Evolutionary conservation across 2,797 vertebrate genomes (phyloP).

Genomic region (Mus spretus): DNA sequence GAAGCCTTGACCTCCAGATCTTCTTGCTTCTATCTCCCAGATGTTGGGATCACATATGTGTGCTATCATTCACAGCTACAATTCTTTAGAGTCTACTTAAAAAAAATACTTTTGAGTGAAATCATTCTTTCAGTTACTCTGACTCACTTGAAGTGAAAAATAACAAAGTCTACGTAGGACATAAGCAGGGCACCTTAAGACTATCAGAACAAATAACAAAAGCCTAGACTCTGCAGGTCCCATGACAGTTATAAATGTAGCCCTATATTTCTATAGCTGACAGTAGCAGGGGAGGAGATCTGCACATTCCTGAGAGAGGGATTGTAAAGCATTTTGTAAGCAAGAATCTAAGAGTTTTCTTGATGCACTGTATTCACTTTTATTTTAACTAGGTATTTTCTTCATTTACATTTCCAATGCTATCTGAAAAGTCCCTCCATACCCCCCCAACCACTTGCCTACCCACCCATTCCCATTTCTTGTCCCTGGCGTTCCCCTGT

Average conservation of each 20-base stretch:
- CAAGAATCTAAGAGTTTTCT: not conserved
- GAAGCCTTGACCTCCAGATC: not conserved
- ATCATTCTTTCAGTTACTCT: not conserved
- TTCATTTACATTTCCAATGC: too few relatives aligned
- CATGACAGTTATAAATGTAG: not conserved
- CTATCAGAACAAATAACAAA: not conserved
- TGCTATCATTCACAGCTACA: not conserved
- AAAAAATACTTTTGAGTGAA: not conserved
- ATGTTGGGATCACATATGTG: not conserved
- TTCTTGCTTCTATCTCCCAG: not conserved
- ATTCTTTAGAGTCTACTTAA: not conserved
- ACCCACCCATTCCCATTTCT: too few relatives aligned
- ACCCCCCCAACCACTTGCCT: too few relatives aligned
- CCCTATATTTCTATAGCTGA: not conserved
- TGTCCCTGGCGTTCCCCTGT: too few relatives aligned
- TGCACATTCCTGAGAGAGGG: not conserved
- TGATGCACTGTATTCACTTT: not conserved
- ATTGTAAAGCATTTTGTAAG: not conserved
- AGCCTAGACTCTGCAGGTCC: not conserved
- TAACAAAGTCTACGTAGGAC: not conserved
- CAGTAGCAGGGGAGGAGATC: too few relatives aligned
- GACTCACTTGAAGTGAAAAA: not conserved
- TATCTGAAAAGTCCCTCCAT: too few relatives aligned
- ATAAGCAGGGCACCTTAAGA: not conserved
- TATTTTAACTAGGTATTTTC: too few relatives aligned